phyloP scores from a whole-genome alignment of 2,888 invertebrate genomes.

The Epinotia ramella region DNA sequence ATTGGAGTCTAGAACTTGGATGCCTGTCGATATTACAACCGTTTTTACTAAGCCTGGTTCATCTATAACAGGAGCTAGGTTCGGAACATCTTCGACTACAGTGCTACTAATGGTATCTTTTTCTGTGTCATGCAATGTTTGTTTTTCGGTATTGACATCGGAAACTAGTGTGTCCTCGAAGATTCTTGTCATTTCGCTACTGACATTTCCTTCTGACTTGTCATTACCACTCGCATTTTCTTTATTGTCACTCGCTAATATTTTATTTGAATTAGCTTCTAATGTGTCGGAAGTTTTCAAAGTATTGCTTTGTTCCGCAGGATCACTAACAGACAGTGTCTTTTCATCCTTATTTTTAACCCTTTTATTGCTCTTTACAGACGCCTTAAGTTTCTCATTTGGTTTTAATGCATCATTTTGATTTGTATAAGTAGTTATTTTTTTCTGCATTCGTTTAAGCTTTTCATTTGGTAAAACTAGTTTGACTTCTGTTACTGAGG shows the following conservation, averaged over 20 bases:
- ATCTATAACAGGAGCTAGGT: slow-evolving; percentile 38
- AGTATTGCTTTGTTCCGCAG: background rate
- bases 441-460: background rate
- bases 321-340: background rate
- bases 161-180: slow-evolving; percentile 25
- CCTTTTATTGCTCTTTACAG: slow-evolving; percentile 18
- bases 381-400: slow-evolving; percentile 19
- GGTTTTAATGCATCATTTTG: background rate
- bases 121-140: background rate
- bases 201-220: slow-evolving; percentile 9
- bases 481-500: slow-evolving; percentile 3
- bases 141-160: slow-evolving; percentile 17
- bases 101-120: slow-evolving; percentile 2
- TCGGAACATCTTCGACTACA: slow-evolving; percentile 23
- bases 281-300: background rate
- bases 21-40: slow-evolving; percentile 68
- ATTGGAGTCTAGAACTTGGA: slow-evolving; percentile 54
- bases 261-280: slow-evolving; percentile 6
- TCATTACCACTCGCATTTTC: slow-evolving; percentile 16
- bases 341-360: slow-evolving; percentile 18
- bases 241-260: slow-evolving; percentile 13
- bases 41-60: slow-evolving; percentile 62
- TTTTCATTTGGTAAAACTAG: background rate
- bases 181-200: slow-evolving; percentile 19
- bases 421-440: slow-evolving; percentile 11